Conservation (phyloP, 2,113 vertebrate species). For the Phodopus roborovskii region DNA sequence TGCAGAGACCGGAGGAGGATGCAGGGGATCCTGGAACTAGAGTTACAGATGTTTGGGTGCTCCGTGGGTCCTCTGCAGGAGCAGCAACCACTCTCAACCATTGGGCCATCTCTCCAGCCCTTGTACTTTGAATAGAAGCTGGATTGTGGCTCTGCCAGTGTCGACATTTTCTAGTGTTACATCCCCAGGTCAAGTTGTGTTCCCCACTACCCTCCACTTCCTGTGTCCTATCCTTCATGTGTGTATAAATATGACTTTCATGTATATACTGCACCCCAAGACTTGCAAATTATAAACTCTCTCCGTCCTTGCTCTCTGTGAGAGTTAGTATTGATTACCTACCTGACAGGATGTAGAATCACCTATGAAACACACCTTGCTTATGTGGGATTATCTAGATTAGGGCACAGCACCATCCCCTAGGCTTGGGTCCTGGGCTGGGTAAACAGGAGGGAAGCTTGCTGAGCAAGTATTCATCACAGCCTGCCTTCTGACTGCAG, state of each 20-base stretch:
- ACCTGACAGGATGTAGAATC: background rate
- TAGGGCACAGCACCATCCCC: background rate
- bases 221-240: background rate
- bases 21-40: background rate
- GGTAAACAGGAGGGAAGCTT: background rate
- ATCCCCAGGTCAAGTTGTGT: too few species aligned
- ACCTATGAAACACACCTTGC: background rate
- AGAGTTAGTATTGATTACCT: background rate
- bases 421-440: background rate
- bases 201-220: background rate
- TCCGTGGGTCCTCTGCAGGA: background rate
- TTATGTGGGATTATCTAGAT: background rate
- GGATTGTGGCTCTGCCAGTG: background rate
- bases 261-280: background rate
- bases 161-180: background rate
- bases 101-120: background rate
- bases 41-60: background rate
- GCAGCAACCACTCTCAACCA: background rate
- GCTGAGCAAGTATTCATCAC: background rate
- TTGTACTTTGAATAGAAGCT: background rate
- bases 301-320: background rate
- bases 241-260: background rate
- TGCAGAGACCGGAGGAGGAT: background rate
- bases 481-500: too few species aligned
- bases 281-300: background rate